phyloP scores from a whole-genome alignment of 2,797 vertebrate species.

The Manis pentadactyla region DNA sequence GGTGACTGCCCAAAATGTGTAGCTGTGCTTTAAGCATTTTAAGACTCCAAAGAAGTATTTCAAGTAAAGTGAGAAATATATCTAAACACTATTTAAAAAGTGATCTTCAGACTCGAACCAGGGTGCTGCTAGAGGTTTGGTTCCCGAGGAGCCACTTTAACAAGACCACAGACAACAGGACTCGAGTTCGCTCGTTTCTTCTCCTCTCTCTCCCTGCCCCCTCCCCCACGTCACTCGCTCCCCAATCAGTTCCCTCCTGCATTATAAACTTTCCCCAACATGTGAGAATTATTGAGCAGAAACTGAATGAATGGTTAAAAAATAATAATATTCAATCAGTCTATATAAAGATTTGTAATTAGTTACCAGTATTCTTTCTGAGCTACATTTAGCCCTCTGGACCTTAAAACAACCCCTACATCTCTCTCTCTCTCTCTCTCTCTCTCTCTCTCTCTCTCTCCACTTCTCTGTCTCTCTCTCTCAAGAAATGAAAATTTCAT shows the following conservation, averaged over 20 bases:
- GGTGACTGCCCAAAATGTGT: not conserved
- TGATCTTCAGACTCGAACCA: not conserved
- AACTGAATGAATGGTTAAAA: not conserved
- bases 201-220: not conserved
- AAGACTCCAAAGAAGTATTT: slow-evolving; percentile 48
- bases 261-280: not conserved
- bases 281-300: slow-evolving; percentile 18
- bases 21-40: slow-evolving; percentile 24
- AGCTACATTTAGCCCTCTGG: not conserved
- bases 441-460: too few species aligned
- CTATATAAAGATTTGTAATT: not conserved
- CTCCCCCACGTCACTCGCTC: not conserved
- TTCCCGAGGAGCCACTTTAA: slow-evolving; percentile 3
- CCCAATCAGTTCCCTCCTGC: not conserved
- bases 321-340: not conserved
- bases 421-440: not conserved
- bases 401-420: not conserved
- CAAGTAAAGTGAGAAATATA: slow-evolving; percentile 40
- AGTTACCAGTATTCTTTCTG: not conserved
- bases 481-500: slow-evolving; percentile 29
- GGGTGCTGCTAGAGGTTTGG: slow-evolving; percentile 3
- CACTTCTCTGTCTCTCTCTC: not conserved
- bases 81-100: slow-evolving; percentile 5
- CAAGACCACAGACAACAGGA: not conserved
- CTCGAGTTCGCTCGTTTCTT: not conserved